Conservation (phyloP, 2,888 invertebrate genomes). For the Drosophila nr. perissopoda region DNA sequence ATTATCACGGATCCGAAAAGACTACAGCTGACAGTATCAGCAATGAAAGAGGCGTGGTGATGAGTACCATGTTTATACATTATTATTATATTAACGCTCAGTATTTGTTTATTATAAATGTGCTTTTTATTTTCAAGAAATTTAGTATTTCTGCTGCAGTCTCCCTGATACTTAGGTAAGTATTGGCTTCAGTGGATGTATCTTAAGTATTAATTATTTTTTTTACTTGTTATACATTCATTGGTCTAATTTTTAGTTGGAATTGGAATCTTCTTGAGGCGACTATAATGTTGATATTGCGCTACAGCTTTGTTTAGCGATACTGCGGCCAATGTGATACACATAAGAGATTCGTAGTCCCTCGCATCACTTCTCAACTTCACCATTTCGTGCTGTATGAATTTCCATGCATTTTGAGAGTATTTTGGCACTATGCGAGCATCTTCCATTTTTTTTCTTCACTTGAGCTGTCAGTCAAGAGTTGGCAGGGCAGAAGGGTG, state of each 20-base stretch:
- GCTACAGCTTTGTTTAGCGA: not conserved
- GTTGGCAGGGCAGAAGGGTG: slow-evolving; percentile 8
- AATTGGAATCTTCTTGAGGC: not conserved
- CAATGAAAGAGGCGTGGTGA: not conserved
- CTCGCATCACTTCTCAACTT: not conserved
- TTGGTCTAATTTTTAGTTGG: not conserved
- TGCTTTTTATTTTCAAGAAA: not conserved
- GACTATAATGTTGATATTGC: not conserved
- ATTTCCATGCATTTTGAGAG: slow-evolving; percentile 74
- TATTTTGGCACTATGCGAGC: slow-evolving; percentile 68
- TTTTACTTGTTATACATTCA: not conserved
- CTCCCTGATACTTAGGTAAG: not conserved
- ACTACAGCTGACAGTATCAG: not conserved
- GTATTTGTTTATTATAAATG: not conserved
- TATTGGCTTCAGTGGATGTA: not conserved
- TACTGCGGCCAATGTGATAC: not conserved
- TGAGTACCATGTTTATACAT: not conserved
- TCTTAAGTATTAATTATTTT: not conserved
- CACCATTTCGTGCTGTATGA: slow-evolving; percentile 54
- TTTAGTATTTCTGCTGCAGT: not conserved
- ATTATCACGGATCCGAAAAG: not conserved
- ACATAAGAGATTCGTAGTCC: not conserved
- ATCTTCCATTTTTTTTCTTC: slow-evolving; percentile 43
- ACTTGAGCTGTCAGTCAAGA: slow-evolving; percentile 70
- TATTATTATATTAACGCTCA: not conserved